Percentiles rank a stretch among this genome's conserved stretches.
Evolutionary conservation across 2,888 invertebrate species (phyloP).

Genomic region (Phrixothrix hirtus): DNA sequence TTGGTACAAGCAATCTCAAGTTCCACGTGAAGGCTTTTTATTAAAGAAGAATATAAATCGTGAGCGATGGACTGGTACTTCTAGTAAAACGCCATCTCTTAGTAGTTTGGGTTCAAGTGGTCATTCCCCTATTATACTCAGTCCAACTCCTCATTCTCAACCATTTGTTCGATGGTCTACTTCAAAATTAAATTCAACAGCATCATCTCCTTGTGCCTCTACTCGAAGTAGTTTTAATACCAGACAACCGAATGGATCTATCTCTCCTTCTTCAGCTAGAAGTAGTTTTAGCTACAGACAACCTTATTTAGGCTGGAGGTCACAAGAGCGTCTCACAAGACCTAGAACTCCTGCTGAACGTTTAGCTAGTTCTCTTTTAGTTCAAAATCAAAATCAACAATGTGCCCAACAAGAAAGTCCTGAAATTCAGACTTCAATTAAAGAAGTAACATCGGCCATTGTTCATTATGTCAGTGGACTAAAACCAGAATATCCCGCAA

Average conservation of each 20-base stretch:
- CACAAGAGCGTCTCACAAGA: constrained; percentile 77
- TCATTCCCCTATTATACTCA: constrained; percentile 52
- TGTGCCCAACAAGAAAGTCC: constrained; percentile 53
- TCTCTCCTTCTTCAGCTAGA: constrained; percentile 67
- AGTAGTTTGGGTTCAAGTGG: constrained; percentile 67
- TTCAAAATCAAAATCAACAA: constrained; percentile 42
- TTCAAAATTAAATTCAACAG: constrained; percentile 73
- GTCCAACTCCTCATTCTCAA: constrained; percentile 51
- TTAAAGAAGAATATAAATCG: constrained; percentile 65
- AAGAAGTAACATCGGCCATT: constrained; percentile 90
- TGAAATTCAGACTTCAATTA: constrained; percentile 83
- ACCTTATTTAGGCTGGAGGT: constrained; percentile 88
- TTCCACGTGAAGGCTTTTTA: constrained; percentile 78
- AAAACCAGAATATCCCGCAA: constrained; percentile 59
- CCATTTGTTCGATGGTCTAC: constrained; percentile 73
- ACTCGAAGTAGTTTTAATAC: constrained; percentile 73
- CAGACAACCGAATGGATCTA: constrained; percentile 63
- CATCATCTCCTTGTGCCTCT: constrained; percentile 74
- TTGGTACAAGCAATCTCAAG: constrained; percentile 80
- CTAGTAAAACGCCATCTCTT: constrained; percentile 83
- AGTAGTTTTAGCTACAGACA: constrained; percentile 82
- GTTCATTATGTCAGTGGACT: constrained; percentile 84
- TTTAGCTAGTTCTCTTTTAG: constrained; percentile 69
- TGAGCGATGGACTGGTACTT: constrained; percentile 60
- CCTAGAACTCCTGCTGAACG: constrained; percentile 86